Percentiles rank a stretch among this genome's conserved stretches.
Evolutionary conservation across 1,140 invertebrate species (phyloP).

Genomic region (Pararge aegeria): DNA sequence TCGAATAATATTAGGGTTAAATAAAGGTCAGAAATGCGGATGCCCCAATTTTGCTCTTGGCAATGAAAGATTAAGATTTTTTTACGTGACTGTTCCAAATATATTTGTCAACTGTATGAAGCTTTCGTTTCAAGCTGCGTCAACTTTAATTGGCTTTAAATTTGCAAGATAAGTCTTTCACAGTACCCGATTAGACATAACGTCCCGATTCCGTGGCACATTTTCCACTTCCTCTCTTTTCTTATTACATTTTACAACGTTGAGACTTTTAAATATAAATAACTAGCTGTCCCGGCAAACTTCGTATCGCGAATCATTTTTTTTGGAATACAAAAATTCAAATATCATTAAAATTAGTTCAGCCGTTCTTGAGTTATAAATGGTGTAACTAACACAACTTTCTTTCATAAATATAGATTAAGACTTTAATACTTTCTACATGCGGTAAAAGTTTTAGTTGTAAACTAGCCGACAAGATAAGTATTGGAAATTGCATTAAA

Average conservation of each 20-base stretch:
- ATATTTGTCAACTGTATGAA: slow-evolving; percentile 47
- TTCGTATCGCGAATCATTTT: background rate
- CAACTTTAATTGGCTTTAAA: slow-evolving; percentile 54
- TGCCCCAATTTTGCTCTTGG: slow-evolving; percentile 30
- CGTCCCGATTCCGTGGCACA: slow-evolving; percentile 9
- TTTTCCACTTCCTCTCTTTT: slow-evolving; percentile 5
- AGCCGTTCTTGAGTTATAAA: too few species aligned
- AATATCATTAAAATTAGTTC: too few species aligned
- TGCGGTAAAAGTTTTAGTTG: too few species aligned
- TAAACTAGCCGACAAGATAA: too few species aligned
- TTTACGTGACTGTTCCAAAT: slow-evolving; percentile 36
- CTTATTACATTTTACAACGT: background rate
- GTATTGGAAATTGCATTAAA: too few species aligned
- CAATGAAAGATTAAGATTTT: slow-evolving; percentile 42
- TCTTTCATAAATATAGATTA: too few species aligned
- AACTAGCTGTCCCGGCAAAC: too few species aligned
- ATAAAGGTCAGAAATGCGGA: slow-evolving; percentile 14
- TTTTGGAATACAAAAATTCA: too few species aligned
- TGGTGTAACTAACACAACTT: too few species aligned
- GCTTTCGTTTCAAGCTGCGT: slow-evolving; percentile 37
- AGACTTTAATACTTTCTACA: too few species aligned
- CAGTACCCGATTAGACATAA: slow-evolving; percentile 22
- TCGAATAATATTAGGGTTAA: background rate
- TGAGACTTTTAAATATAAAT: background rate
- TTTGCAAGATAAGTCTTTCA: slow-evolving; percentile 47